A percentile compares a stretch with the other conserved stretches of the same genome.
These are phyloP conservation scores for Pseudorhombus dupliciocellatus DNA, from an alignment of 2,113 vertebrate genomes.

Conservation along the genomic window DNA sequence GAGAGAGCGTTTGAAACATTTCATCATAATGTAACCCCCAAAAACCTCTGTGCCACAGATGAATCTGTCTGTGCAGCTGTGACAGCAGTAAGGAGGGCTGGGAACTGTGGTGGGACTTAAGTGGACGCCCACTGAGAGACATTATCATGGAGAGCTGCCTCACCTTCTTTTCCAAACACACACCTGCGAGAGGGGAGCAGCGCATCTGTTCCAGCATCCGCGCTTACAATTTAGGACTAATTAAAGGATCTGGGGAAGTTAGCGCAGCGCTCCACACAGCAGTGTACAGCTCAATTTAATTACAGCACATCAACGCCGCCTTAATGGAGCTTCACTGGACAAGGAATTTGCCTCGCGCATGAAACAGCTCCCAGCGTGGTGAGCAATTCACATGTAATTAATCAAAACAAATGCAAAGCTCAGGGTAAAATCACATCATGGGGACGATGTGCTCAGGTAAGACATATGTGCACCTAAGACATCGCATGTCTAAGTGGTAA, in stretches of 20 bases:
- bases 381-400: slow-evolving; percentile 39
- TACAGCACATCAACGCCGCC: slow-evolving; percentile 57
- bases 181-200: slow-evolving; percentile 46
- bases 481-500: background rate
- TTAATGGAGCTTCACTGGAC: slow-evolving; percentile 52
- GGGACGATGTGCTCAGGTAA: slow-evolving; percentile 27
- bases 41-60: background rate
- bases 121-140: slow-evolving; percentile 14
- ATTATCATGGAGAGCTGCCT: slow-evolving; percentile 41
- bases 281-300: slow-evolving; percentile 58
- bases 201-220: slow-evolving; percentile 56
- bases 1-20: background rate
- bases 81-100: slow-evolving; percentile 6
- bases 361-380: slow-evolving; percentile 17
- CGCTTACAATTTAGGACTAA: slow-evolving; percentile 57
- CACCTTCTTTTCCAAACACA: slow-evolving; percentile 23
- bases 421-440: slow-evolving; percentile 2
- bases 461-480: slow-evolving; percentile 34
- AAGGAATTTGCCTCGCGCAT: slow-evolving; percentile 36
- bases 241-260: slow-evolving; percentile 68
- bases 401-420: slow-evolving; percentile 55
- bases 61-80: slow-evolving; percentile 9
- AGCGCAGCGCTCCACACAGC: slow-evolving; percentile 44
- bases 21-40: background rate
- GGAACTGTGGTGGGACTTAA: slow-evolving; percentile 13